Conservation (phyloP, 2,797 vertebrate genomes). For the Malacoraja senta region DNA sequence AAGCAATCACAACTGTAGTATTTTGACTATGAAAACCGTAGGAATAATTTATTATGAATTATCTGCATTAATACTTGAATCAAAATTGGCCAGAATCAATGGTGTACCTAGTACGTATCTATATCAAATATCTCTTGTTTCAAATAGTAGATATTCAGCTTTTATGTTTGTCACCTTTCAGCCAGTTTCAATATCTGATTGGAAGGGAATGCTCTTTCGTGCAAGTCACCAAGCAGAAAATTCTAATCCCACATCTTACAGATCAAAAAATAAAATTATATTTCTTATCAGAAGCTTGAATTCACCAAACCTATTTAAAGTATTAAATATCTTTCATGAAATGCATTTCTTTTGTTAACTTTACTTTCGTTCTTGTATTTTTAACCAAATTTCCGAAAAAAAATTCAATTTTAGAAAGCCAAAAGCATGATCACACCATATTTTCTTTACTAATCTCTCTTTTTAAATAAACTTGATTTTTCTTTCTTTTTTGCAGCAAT, state of each 20-base stretch:
- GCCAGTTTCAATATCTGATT: neutral
- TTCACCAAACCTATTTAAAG: no score
- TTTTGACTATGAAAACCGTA: neutral
- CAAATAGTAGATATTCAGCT: neutral
- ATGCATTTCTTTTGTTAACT: neutral
- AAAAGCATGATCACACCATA: neutral
- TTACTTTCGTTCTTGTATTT: neutral
- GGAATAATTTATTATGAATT: neutral
- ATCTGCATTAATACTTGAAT: neutral
- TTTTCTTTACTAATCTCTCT: neutral
- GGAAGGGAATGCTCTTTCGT: neutral
- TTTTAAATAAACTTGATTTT: no score
- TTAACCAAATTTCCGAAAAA: neutral
- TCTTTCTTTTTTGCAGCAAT: neutral
- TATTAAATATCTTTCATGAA: neutral
- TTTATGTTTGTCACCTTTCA: neutral
- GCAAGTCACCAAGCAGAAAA: neutral
- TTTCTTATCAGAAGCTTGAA: neutral
- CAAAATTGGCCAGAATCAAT: neutral
- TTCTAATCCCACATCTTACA: neutral
- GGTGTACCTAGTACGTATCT: neutral
- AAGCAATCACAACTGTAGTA: neutral
- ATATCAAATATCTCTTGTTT: neutral
- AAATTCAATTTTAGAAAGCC: neutral
- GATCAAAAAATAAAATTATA: neutral